Evolutionary conservation across 2,113 vertebrate genomes (phyloP).

Genomic region (Leucopternis melanops): DNA sequence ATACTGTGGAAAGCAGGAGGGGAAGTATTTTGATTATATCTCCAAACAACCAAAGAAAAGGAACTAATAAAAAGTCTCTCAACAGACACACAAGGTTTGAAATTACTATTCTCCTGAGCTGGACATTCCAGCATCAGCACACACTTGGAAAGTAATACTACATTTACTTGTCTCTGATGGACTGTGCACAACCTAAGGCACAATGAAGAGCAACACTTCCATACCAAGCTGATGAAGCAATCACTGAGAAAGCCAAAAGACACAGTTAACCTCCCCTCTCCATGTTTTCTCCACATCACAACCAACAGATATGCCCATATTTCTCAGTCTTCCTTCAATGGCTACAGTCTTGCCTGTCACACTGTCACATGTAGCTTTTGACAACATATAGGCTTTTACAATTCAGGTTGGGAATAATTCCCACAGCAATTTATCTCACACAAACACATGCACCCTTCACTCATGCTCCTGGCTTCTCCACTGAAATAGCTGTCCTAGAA

Average conservation of each 20-base stretch:
- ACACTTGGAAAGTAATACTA: background rate
- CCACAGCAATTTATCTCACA: background rate
- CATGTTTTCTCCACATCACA: rapidly evolving
- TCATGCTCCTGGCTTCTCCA: background rate
- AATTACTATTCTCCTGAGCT: background rate
- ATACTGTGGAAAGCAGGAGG: background rate
- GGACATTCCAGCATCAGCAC: background rate
- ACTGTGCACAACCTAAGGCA: background rate
- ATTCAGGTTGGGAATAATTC: background rate
- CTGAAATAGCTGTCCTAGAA: background rate
- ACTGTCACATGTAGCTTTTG: background rate
- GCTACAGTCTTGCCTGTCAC: background rate
- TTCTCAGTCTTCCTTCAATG: background rate
- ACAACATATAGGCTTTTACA: background rate
- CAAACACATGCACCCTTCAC: background rate
- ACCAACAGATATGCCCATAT: background rate
- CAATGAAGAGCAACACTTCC: background rate
- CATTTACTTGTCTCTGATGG: background rate
- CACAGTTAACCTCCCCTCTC: background rate
- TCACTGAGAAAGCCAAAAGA: background rate
- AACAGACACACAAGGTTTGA: background rate
- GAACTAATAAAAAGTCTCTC: background rate
- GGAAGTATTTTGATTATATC: background rate
- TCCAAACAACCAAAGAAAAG: background rate
- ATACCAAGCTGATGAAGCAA: background rate